Percentiles rank a stretch among this genome's conserved stretches.
Conservation (phyloP, 1,140 invertebrate species). For the Drosophila sp. region DNA sequence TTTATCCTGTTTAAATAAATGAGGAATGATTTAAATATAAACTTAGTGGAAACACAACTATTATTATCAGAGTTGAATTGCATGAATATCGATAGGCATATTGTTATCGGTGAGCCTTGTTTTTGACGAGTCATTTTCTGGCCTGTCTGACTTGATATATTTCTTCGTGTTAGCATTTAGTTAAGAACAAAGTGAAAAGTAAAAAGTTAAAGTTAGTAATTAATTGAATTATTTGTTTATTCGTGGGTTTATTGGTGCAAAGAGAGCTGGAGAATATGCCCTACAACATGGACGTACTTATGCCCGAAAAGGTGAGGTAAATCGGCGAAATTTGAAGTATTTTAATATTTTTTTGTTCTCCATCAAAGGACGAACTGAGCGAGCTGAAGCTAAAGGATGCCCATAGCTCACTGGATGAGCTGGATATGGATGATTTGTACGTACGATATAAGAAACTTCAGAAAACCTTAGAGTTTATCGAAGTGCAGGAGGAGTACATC, state of each 20-base stretch:
- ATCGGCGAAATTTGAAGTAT: background rate
- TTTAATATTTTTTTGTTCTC: constrained; percentile 6
- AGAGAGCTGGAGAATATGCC: constrained; percentile 79
- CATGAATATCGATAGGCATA: constrained; percentile 16
- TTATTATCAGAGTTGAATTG: background rate
- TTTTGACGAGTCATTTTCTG: constrained; percentile 76
- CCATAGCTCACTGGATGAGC: constrained; percentile 87
- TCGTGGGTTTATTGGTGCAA: constrained; percentile 1
- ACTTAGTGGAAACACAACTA: too few species aligned
- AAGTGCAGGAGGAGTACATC: constrained; percentile 99
- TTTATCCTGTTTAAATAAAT: too few species aligned
- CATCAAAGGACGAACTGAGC: constrained; percentile 85
- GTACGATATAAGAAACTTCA: constrained; percentile 98
- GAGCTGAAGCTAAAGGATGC: constrained; percentile 86
- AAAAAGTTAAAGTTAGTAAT: constrained; percentile 18
- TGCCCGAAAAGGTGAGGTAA: constrained; percentile 87
- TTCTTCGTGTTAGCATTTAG: constrained; percentile 32
- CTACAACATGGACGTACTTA: constrained; percentile 87
- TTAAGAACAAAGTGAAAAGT: constrained; percentile 32
- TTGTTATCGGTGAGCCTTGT: constrained; percentile 45
- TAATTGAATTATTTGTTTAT: background rate
- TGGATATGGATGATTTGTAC: constrained; percentile 95
- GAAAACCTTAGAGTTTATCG: constrained; percentile 96
- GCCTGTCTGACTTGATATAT: constrained; percentile 20
- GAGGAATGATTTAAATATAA: too few species aligned